Base-by-base conservation (phyloP, 2,113 vertebrate genomes). In the Heterochromis multidens region DNA sequence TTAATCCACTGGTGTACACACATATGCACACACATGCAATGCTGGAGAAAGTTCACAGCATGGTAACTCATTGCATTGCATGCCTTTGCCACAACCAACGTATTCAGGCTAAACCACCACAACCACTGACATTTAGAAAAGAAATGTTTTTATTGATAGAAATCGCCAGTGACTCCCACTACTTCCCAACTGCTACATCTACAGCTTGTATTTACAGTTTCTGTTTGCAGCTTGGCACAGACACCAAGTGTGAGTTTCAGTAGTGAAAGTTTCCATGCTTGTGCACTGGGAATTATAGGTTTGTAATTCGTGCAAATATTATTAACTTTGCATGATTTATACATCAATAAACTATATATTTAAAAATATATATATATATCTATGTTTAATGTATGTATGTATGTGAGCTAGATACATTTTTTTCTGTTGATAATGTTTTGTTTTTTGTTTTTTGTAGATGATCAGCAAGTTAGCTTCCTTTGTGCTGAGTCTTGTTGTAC, bases 41-140 rank as follows among this genome's bases (percentile, higher is more conserved):
- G 21, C 60, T 35, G 40, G 62, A 79, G 60, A 89, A 82, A 83
- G 25, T 65, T 90, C 54, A 86, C 27, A 10, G 49, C 43, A 33
- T 63, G 57, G 14, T 67, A 54, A 88, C 52, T 40, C 9, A 25
- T 57, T 74, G 61, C 76, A 59, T 63, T 5, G 54, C 67, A 86
- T 58, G 60, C 31, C 14, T 79, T 63, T 76, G 83, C 85, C 78
- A 78, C 80, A 43, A 54, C 25, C 40, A 59, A 72, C 84, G 78
- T 33, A 78, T 88, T 84, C 25, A 85, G 54, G 49, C 79, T 81
- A 52, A 90, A 86, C 87, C 76, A 84, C 83, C 81, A 27, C 52
- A 90, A 85, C 89, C 79, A 54, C 59, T 94, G 92, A 94, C 91
- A 94, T 95, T 95, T 94, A 83, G 79, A 86, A 78, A 79, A 56